Conservation (phyloP, 2,888 invertebrate species). For the Slavum lentiscoides region DNA sequence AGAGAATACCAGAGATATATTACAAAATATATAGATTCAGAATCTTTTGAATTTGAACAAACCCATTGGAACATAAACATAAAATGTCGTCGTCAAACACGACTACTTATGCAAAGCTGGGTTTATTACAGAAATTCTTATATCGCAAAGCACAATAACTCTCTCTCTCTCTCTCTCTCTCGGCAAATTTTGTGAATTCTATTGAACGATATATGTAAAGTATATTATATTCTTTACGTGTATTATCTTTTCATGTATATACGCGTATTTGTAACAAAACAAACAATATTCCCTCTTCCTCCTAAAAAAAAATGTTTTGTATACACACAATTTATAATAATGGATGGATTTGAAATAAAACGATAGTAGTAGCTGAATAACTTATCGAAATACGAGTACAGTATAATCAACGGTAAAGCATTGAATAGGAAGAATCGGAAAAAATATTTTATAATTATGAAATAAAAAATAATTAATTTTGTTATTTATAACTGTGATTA, state of each 20-base stretch:
- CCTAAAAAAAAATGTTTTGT: background rate
- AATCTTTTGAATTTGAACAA: conserved; percentile 1
- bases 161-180: background rate
- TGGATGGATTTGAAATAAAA: too few relatives aligned
- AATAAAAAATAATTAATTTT: too few relatives aligned
- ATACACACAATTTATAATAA: too few relatives aligned
- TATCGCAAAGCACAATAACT: background rate
- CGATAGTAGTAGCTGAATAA: too few relatives aligned
- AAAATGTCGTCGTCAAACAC: background rate
- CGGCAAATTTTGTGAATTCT: background rate
- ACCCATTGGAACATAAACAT: background rate
- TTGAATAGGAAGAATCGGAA: too few relatives aligned
- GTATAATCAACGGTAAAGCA: too few relatives aligned
- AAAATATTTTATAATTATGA: too few relatives aligned
- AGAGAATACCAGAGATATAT: too few relatives aligned
- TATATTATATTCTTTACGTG: too few relatives aligned
- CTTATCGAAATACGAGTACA: too few relatives aligned
- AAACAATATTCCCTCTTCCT: background rate
- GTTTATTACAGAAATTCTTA: conserved; percentile 7
- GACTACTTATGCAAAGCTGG: background rate
- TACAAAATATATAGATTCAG: background rate
- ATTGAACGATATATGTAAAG: background rate
- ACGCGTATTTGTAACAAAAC: background rate
- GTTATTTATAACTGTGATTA: too few relatives aligned
- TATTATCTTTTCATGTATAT: background rate